Base-by-base conservation (phyloP, 2,888 invertebrate species). In the Lumbricus terrestris region DNA sequence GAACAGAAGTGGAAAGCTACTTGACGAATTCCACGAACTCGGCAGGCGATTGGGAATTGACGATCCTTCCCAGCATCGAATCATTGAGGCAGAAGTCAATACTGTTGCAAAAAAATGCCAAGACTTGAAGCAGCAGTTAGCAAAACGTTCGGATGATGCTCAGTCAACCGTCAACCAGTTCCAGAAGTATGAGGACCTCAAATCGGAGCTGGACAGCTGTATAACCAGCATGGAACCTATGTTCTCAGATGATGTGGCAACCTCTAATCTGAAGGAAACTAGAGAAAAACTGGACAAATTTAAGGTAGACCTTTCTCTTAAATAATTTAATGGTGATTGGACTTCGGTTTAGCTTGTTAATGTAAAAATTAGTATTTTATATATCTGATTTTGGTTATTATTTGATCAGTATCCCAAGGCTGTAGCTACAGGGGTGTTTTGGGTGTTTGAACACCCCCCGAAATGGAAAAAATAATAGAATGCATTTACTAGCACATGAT, bases 21-120 rank as follows among this genome's bases (percentile, higher is more conserved):
- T 93, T 96, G 97, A 90, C 96, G 96, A 93, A 95, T 97, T 92
- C 96, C 97, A 96, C 96, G 97, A 93, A 97, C 97, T 95, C 97
- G 98, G 95, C 96, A 97, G 93, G n/a, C 93, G 94, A 91, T 93
- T 94, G 91, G 93, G 93, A 93, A 92, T 93, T 85, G 92, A 93
- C 29, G 94, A 94, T 91, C 92, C 93, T 37, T 91, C 91, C 88
- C 93, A 93, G 89, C 92, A 92, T 16, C 91, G 92, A 1, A 92
- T 92, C 34, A 93, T 93, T 23, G 93, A 94, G 91, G 92, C 92
- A 40, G 93, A 93, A 88, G 92, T 94, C 34, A 91, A 89, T 34
- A 92, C 93, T 90, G 92, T 94, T 37, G n/a, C 37, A 34, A 35
- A 20, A 85, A 33, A 85, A 35, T 15, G 6, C 35, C 35, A 85